These are phyloP conservation scores for Megalops atlanticus DNA, from an alignment of 2,113 vertebrate genomes.

Conservation along the genomic window DNA sequence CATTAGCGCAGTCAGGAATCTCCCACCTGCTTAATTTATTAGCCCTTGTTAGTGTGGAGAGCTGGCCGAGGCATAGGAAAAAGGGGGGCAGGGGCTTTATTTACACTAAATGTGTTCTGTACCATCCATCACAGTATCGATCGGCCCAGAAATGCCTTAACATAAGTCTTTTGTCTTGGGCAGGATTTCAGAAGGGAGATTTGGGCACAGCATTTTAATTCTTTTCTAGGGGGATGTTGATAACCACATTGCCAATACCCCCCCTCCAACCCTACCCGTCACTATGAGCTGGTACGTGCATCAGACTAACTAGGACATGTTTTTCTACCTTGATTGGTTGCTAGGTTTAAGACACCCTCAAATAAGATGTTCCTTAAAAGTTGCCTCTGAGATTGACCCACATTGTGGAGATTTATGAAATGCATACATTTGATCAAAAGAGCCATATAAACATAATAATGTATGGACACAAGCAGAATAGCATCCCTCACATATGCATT, in stretches of 20 bases:
- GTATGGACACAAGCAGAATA: too few relatives aligned
- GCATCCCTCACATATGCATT: too few relatives aligned
- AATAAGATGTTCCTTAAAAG: too few relatives aligned
- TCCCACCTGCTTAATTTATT: constrained; percentile 50
- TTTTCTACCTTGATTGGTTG: too few relatives aligned
- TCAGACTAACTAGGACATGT: too few relatives aligned
- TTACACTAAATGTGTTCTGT: constrained; percentile 42
- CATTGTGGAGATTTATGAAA: too few relatives aligned
- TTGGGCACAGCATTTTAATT: not conserved
- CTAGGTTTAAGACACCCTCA: too few relatives aligned
- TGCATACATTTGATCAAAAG: too few relatives aligned
- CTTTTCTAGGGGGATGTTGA: not conserved
- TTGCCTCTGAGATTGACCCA: too few relatives aligned
- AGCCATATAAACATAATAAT: too few relatives aligned
- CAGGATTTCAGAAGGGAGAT: constrained; percentile 26
- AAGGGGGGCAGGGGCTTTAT: constrained; percentile 27
- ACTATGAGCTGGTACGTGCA: not conserved
- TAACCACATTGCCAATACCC: not conserved
- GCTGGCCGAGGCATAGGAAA: not conserved
- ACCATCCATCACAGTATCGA: constrained; percentile 42
- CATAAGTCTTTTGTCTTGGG: constrained; percentile 19
- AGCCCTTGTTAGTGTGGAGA: constrained; percentile 43
- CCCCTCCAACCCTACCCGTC: not conserved
- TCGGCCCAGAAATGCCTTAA: constrained; percentile 10
- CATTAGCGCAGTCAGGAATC: constrained; percentile 41